Evolutionary conservation across 2,113 vertebrate genomes (phyloP), one percentile per base, ranked within the genome.

Genomic region (Garra rufa): DNA sequence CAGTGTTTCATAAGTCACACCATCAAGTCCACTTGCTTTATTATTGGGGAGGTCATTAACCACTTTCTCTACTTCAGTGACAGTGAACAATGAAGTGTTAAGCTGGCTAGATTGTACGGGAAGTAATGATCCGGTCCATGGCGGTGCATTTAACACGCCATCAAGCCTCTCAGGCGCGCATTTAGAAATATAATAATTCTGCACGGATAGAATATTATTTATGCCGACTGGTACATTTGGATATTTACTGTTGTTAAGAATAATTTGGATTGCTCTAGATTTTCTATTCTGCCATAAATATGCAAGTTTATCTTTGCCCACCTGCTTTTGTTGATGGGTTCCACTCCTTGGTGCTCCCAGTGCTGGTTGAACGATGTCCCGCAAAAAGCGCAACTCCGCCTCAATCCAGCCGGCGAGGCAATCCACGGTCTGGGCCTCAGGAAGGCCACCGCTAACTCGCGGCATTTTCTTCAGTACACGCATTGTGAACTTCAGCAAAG

Each of bases 211-310:
- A n/a, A n/a, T n/a, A n/a, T n/a, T n/a, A n/a, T n/a, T n/a, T n/a
- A n/a, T n/a, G n/a, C n/a, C n/a, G n/a, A n/a, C n/a, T n/a, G n/a
- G n/a, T n/a, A n/a, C 2, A 3, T 10, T 38, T 28, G 50, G n/a
- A 7, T 57, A 78, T 5, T 6, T 19, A 59, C 76, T 41, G 9
- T 59, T 78, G 28, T 78, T 78, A 11, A 78, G 14, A 26, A 78
- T 78, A n/a, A 78, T 19, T 24, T 78, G 46, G 9, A 61, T 78
- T 21, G 76, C 76, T 41, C 19, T n/a, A 59, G 76, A 11, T 59
- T 28, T 78, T 8, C 52, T 48, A 41, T 59, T 38, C 9, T 78
- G 52, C 52, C 76, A 78, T 7, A 78, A 41, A 41, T n/a, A 74
- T 43, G 69, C 9, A 6, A 41, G 34, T 34, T 73, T 73, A 41